phyloP scores from a whole-genome alignment of 2,113 vertebrate genomes.

The Labeo rohita region DNA sequence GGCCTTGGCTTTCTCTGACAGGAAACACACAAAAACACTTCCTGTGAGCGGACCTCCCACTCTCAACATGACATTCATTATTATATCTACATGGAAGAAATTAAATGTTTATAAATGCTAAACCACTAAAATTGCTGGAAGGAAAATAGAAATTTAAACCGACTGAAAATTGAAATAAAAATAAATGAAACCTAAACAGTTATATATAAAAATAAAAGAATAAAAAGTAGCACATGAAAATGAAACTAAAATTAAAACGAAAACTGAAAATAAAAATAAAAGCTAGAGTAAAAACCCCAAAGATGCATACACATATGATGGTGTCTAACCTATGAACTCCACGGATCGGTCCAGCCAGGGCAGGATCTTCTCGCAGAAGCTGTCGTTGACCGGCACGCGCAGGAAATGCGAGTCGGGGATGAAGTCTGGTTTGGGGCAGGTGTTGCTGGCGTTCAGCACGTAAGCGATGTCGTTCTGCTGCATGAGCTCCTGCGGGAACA shows the following conservation, averaged over 20 bases:
- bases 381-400: conserved; percentile 94
- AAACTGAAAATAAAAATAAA: too few relatives aligned
- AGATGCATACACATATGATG: not conserved
- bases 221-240: too few relatives aligned
- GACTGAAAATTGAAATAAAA: too few relatives aligned
- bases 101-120: too few relatives aligned
- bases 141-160: too few relatives aligned
- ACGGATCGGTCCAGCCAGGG: conserved; percentile 95
- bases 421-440: conserved; percentile 96
- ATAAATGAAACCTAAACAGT: too few relatives aligned
- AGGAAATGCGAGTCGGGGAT: conserved; percentile 93
- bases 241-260: too few relatives aligned
- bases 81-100: too few relatives aligned
- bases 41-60: not conserved
- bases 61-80: not conserved
- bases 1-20: conserved; percentile 90
- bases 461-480: conserved; percentile 92
- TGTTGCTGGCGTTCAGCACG: conserved; percentile 93
- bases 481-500: conserved; percentile 87
- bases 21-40: conserved; percentile 51
- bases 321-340: conserved; percentile 89
- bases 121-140: not conserved
- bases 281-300: too few relatives aligned
- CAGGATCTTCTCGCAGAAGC: conserved; percentile 96
- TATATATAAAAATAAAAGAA: too few relatives aligned